Evolutionary conservation across 2,888 invertebrate genomes (phyloP), one percentile per base, ranked within the genome.

Genomic region (Apantesis nais): DNA sequence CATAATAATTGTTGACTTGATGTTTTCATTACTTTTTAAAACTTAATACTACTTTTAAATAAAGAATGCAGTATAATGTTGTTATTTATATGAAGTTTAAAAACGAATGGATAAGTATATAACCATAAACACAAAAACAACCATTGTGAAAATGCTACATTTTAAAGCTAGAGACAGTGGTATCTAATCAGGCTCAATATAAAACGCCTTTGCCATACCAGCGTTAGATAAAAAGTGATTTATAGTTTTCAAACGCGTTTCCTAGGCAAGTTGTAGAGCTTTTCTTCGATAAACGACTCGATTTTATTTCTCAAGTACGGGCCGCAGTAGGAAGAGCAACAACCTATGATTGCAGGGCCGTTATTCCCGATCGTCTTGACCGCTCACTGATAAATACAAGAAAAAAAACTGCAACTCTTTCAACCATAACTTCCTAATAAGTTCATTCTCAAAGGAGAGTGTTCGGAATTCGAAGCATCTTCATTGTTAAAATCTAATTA

Each of bases 341-440:
- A 94, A 95, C 94, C 94, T 95, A 93, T 94, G 94, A 95, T 95
- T 94, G 93, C 92, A 89, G 91, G 93, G 93, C 94, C 94, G 94
- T 94, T 95, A 95, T 91, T 88, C 92, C 92, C 88, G 89, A 90
- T 89, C 88, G 90, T 87, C 90, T 88, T 88, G 89, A 85, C 86
- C 86, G 88, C 88, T 83, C 89, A 88, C 86, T 90, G 90, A 90
- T 92, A 91, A 89, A 83, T 85, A 82, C 87, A 80, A 84, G 41
- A 60, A 81, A 84, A 66, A 86, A 80, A 78, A 84, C 80, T 62
- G 78, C 80, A 67, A 83, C 73, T 84, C 81, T 82, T 80, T 76
- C 82, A 82, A 84, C 82, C 73, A 78, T 78, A 73, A 78, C 80
- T 83, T 77, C 74, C 62, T 81, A 77, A 74, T 66, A 74, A 75